phyloP scores from a whole-genome alignment of 2,888 invertebrate genomes.

The Plebejus argus region DNA sequence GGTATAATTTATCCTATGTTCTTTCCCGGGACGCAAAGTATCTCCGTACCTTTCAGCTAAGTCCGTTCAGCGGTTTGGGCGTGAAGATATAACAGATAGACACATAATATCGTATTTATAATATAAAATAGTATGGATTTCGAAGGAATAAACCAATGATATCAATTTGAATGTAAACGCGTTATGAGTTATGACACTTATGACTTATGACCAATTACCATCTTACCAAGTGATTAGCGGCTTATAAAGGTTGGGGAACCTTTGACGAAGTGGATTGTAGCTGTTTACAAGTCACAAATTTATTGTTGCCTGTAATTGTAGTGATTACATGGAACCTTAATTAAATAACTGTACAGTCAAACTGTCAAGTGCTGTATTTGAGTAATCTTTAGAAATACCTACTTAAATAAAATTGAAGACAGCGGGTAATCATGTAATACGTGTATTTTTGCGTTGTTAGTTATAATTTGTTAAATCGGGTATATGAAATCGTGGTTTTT shows the following conservation, averaged over 20 bases:
- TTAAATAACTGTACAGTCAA: background rate
- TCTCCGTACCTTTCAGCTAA: too few species aligned
- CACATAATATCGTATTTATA: too few species aligned
- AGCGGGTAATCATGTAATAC: background rate
- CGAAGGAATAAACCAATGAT: background rate
- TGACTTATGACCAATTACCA: background rate
- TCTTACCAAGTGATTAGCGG: background rate
- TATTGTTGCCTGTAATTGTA: background rate
- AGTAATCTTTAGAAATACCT: background rate
- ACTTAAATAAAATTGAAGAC: background rate
- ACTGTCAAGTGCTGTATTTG: background rate
- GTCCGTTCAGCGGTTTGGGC: too few species aligned
- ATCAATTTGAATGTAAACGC: background rate
- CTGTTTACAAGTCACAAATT: background rate
- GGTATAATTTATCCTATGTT: too few species aligned
- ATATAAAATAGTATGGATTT: too few species aligned
- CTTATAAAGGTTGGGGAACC: background rate
- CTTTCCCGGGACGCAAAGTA: too few species aligned
- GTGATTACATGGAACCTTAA: background rate
- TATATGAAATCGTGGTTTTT: too few species aligned
- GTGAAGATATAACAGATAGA: too few species aligned
- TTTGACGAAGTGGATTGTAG: background rate
- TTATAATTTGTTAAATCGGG: too few species aligned
- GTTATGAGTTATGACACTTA: too few species aligned
- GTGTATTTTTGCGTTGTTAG: too few species aligned